Evolutionary conservation across 1,140 invertebrate species (phyloP), one percentile per base, ranked within the genome.

Genomic region (Zaprionus africanus): DNA sequence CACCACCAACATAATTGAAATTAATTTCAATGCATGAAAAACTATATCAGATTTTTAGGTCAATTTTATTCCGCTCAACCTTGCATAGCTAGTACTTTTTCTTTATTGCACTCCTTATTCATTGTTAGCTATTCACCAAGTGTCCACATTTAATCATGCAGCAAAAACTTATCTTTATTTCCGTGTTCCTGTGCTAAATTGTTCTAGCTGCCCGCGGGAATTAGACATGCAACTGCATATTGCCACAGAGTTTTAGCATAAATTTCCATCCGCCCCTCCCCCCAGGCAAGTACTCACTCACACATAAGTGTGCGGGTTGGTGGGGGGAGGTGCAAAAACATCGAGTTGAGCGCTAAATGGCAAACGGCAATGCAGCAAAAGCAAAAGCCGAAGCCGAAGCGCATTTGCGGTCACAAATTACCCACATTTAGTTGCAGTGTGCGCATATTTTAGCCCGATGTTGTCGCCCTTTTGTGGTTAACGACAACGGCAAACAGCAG

Each of bases 331-430:
- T 5, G 28, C 7, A 26, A 59, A 51, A 38, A 26, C 26, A 31
- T 34, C 17, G 70, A 62, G 60, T 82, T 51, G 56, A 76, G 80
- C 67, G 80, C 62, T 81, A 79, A 71, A 76, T 54, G 36, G 75
- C 26, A 43, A 67, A 61, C 54, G 51, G 61, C 73, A 70, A 38
- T 69, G 54, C 70, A 66, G 69, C 67, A 59, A 28, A 51, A 62
- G 62, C 15, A 43, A 43, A 43, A 9, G 15, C 41, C 66, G 24
- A 34, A 65, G n/a, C 41, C 43, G 60, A 60, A 61, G 53, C 58
- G 49, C 64, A 83, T 88, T 78, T 70, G 60, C 51, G 88, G 78
- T 74, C 84, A 74, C 84, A 87, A 87, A 87, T 88, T 90, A 80
- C 83, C 83, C 70, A 80, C 83, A 86, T 82, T 87, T 86, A 81